Base-by-base conservation (phyloP, 2,113 vertebrate genomes). In the Scomber scombrus region DNA sequence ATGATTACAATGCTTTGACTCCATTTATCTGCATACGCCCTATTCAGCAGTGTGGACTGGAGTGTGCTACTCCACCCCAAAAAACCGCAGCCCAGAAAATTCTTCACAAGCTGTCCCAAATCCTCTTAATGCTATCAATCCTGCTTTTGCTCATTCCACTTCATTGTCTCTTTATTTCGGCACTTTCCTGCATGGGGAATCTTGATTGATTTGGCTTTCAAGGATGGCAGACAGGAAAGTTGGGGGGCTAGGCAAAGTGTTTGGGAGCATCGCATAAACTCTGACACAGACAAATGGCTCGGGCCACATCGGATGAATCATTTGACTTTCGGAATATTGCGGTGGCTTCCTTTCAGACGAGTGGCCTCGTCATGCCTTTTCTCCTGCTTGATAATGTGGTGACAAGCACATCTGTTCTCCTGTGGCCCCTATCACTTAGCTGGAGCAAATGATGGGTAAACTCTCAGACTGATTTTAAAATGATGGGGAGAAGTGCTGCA, bases 151-250 rank as follows among this genome's bases (percentile, higher is more conserved):
- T 89, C 92, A 93, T 93, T 95, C 91, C 92, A 93, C 91, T 93
- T 93, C 92, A 93, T 93, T 93, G 89, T 95, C 92, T 93, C 90
- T 93, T 92, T 91, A 93, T 95, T 92, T 91, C 85, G n/a, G 77
- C 86, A 87, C 80, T 93, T 93, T 93, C 82, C 87, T 93, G 92
- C 93, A 93, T 91, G 92, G 90, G 45, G 83, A 91, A 86, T 82
- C 89, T 93, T 95, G 94, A 95, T 94, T 90, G 92, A 95, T 94
- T 92, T 81, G 86, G 77, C 82, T 92, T 85, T 87, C 77, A 70
- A 86, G 86, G 82, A 76, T 43, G 75, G 86, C 84, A 89, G 94
- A 94, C 93, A 90, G 91, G 88, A 52, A 90, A 93, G 91, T 93
- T 93, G 87, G 87, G 64, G 78, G 75, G 82, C 80, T 80, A 85